Evolutionary conservation across 2,888 invertebrate genomes (phyloP).

Genomic region (Lamproptera curius): DNA sequence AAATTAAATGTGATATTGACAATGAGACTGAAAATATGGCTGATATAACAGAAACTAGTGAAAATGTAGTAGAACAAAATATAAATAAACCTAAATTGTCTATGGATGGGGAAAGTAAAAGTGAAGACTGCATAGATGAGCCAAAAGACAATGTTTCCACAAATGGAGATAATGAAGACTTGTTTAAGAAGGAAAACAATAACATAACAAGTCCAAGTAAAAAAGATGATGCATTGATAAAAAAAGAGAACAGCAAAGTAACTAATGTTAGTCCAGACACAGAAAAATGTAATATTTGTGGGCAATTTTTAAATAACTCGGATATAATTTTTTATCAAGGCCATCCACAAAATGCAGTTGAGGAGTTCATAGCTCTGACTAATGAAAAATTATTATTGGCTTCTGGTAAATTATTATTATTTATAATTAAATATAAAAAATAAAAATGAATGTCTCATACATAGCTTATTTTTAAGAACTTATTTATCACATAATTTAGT

Average conservation of each 20-base stretch:
- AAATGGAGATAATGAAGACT: conserved; percentile 12
- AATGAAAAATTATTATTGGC: conserved; percentile 85
- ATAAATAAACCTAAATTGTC: not conserved
- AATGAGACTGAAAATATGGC: conserved; percentile 13
- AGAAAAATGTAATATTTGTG: conserved; percentile 65
- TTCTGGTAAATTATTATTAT: conserved; percentile 77
- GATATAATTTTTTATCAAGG: conserved; percentile 81
- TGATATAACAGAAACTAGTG: conserved; percentile 8
- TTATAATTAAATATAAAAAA: not conserved
- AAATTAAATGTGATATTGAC: conserved; percentile 7
- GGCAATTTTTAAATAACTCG: conserved; percentile 68
- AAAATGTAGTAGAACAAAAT: conserved; percentile 10
- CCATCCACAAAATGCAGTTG: conserved; percentile 86
- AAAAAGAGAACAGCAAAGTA: conserved; percentile 21
- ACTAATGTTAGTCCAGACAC: conserved; percentile 29
- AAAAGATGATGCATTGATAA: conserved; percentile 5
- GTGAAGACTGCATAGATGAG: not conserved
- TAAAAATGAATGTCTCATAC: not conserved
- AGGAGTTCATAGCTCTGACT: conserved; percentile 86
- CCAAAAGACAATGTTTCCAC: conserved; percentile 2
- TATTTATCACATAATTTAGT: not conserved
- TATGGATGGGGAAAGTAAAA: conserved; percentile 8
- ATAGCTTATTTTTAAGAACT: not conserved
- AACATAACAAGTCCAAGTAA: conserved; percentile 17
- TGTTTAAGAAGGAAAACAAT: conserved; percentile 14